These are phyloP conservation scores for Phylloscopus whistleri DNA, from an alignment of 2,113 vertebrate species.

Conservation along the genomic window DNA sequence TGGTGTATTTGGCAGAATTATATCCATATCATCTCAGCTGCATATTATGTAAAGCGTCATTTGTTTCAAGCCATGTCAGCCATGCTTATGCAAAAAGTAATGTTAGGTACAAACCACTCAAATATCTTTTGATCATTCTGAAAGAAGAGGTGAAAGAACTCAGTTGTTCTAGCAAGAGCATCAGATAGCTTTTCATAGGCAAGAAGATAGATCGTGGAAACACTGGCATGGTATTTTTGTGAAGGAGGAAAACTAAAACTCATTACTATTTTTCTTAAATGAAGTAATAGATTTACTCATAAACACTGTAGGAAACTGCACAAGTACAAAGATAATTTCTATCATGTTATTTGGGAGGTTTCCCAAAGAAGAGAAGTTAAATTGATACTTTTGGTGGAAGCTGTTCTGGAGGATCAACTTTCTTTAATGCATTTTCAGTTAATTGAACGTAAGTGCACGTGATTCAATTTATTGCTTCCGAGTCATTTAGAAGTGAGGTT, in stretches of 20 bases:
- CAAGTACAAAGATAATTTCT: background rate
- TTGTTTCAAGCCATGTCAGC: background rate
- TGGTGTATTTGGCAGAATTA: background rate
- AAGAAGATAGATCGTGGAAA: background rate
- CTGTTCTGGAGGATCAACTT: background rate
- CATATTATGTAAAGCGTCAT: background rate
- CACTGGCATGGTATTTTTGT: background rate
- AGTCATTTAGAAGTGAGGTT: background rate
- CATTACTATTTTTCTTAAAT: background rate
- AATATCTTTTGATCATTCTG: background rate
- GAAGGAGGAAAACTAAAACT: background rate
- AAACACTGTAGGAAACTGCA: background rate
- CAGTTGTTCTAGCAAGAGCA: background rate
- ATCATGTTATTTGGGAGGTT: background rate
- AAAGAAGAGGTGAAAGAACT: background rate
- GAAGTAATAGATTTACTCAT: background rate
- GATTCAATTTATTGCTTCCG: background rate
- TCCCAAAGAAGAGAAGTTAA: background rate
- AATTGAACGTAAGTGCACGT: background rate
- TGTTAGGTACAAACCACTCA: background rate
- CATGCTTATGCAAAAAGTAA: background rate
- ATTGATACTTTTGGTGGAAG: background rate
- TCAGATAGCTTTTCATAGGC: background rate
- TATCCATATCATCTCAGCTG: background rate
- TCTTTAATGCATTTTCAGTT: background rate